These are phyloP conservation scores for Leptobrachium leishanense DNA, from an alignment of 2,113 vertebrate genomes.

Conservation along the genomic window DNA sequence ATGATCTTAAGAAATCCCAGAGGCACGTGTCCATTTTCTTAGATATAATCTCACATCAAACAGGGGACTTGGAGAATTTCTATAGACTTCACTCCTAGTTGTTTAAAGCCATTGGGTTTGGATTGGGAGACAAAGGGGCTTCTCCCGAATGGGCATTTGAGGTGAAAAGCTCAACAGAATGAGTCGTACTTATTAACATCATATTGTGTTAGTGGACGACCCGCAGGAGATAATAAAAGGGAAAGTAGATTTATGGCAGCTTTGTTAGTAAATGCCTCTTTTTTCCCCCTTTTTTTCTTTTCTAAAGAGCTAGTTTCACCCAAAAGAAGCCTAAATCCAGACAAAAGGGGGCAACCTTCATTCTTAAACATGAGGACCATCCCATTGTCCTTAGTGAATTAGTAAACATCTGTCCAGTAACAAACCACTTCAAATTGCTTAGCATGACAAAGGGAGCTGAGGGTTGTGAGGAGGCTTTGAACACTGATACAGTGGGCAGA, in stretches of 20 bases:
- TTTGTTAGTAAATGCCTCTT: constrained; percentile 38
- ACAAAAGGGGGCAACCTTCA: constrained; percentile 34
- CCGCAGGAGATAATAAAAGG: constrained; percentile 54
- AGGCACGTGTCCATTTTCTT: constrained; percentile 22
- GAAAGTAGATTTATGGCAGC: constrained; percentile 58
- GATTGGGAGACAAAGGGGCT: constrained; percentile 50
- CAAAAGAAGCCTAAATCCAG: constrained; percentile 21
- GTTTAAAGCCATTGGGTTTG: constrained; percentile 55
- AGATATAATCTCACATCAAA: constrained; percentile 33
- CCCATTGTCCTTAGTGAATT: constrained; percentile 27
- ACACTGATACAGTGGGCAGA: constrained; percentile 23
- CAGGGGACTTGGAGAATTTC: constrained; percentile 48
- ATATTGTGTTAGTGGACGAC: constrained; percentile 55
- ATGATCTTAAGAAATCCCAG: background rate
- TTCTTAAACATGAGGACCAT: constrained; percentile 42
- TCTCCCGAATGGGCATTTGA: constrained; percentile 36
- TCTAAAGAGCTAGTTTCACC: constrained; percentile 2
- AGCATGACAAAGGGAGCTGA: constrained; percentile 16
- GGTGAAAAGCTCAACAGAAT: constrained; percentile 46
- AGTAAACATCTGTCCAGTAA: constrained; percentile 42
- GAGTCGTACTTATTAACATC: constrained; percentile 60
- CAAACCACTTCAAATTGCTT: constrained; percentile 22
- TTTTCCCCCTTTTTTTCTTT: background rate
- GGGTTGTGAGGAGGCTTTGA: constrained; percentile 22
- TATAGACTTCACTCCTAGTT: constrained; percentile 60